Evolutionary conservation across 2,797 vertebrate species (phyloP).

Genomic region (Thunnus albacares): DNA sequence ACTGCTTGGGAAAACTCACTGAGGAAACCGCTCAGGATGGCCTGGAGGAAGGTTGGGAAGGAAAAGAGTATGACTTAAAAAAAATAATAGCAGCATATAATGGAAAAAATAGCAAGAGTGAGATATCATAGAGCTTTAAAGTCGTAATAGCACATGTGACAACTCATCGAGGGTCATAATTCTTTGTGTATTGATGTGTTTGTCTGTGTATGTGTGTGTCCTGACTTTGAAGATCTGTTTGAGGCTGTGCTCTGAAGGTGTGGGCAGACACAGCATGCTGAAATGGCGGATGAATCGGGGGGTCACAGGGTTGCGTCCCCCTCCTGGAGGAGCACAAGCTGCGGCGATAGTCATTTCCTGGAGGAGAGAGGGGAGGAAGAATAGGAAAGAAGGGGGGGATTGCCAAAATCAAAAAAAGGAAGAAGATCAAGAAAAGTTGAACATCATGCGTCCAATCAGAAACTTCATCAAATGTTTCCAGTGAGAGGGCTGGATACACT

Average conservation of each 20-base stretch:
- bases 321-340: slow-evolving; percentile 90
- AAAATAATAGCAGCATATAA: neutral
- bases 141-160: neutral
- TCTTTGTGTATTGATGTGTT: neutral
- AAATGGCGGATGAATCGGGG: slow-evolving; percentile 91
- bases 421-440: neutral
- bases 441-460: neutral
- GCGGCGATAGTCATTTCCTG: slow-evolving; percentile 90
- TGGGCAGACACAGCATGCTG: slow-evolving; percentile 90
- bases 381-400: neutral
- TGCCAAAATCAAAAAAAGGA: neutral
- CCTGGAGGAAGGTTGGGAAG: slow-evolving; percentile 73
- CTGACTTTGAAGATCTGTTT: slow-evolving; percentile 92
- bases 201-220: slow-evolving; percentile 14
- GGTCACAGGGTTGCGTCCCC: slow-evolving; percentile 91
- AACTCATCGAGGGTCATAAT: neutral
- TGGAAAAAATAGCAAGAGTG: neutral
- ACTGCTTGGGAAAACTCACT: slow-evolving; percentile 87
- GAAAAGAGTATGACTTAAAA: neutral
- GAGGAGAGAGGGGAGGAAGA: neutral
- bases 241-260: slow-evolving; percentile 89
- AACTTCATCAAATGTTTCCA: neutral
- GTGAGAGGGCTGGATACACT: neutral
- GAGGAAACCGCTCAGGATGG: slow-evolving; percentile 90
- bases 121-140: slow-evolving; percentile 10